phyloP scores from a whole-genome alignment of 2,113 vertebrate species.

The Hippocampus abdominalis region DNA sequence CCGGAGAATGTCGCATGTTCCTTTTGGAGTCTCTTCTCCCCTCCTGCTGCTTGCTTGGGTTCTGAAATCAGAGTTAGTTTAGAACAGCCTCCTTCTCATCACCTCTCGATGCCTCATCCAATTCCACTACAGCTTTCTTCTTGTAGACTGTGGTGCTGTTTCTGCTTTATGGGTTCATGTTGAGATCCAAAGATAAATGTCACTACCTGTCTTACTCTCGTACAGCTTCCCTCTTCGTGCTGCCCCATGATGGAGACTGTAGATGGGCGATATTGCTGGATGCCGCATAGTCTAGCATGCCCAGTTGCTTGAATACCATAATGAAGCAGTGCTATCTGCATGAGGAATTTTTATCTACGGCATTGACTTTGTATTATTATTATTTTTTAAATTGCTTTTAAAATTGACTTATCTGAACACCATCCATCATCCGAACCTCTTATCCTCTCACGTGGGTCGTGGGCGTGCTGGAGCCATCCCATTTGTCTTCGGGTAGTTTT shows the following conservation, averaged over 20 bases:
- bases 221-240: neutral
- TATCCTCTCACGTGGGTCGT: too few species aligned
- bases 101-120: conserved; percentile 1
- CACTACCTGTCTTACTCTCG: neutral
- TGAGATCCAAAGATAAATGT: neutral
- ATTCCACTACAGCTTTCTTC: conserved; percentile 3
- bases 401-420: too few species aligned
- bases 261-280: neutral
- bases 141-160: neutral
- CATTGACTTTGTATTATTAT: too few species aligned
- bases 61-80: conserved; percentile 70
- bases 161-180: neutral
- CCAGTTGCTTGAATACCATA: neutral
- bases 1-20: conserved; percentile 65
- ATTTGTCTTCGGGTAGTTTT: too few species aligned
- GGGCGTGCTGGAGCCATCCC: too few species aligned
- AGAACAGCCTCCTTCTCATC: conserved; percentile 45
- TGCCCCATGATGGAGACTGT: neutral
- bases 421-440: too few species aligned
- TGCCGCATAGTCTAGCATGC: neutral
- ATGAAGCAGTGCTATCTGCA: neutral
- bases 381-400: too few species aligned
- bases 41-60: conserved; percentile 52
- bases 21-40: conserved; percentile 29
- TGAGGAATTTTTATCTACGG: neutral